Percentiles rank a stretch among this genome's conserved stretches.
These are phyloP conservation scores for Phrynosoma platyrhinos DNA, from an alignment of 2,113 vertebrate species.

Conservation along the genomic window DNA sequence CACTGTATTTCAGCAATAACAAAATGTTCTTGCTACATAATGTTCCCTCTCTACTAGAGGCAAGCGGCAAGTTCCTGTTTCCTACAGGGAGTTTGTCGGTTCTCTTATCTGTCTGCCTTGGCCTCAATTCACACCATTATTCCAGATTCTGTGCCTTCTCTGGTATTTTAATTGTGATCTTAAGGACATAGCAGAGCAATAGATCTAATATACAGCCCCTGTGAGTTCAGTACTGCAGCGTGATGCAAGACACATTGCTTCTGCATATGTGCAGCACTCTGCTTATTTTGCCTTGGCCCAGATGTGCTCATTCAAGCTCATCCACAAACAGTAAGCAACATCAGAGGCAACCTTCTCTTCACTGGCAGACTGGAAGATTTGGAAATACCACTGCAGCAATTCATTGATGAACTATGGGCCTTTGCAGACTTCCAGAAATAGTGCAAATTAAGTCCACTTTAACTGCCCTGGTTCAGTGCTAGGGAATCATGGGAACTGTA, in stretches of 20 bases:
- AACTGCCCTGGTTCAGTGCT: too few species aligned
- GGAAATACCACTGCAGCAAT: neutral
- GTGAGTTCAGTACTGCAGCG: neutral
- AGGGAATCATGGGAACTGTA: too few species aligned
- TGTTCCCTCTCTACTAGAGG: neutral
- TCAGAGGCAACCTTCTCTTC: neutral
- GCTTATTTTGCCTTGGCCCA: neutral
- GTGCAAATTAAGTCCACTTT: too few species aligned
- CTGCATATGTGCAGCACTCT: too few species aligned
- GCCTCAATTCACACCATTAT: neutral
- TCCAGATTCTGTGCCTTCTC: neutral
- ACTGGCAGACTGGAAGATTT: neutral
- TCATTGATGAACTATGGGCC: neutral
- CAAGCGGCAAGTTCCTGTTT: neutral
- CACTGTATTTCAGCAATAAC: neutral
- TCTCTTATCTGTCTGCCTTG: neutral
- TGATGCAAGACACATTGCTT: neutral
- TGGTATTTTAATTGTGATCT: neutral
- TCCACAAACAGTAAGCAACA: neutral
- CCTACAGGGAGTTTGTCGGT: neutral
- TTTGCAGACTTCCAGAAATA: too few species aligned
- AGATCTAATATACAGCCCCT: neutral
- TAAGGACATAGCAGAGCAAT: neutral
- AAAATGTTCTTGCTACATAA: neutral
- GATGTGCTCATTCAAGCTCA: neutral